Evolutionary conservation across 2,797 vertebrate species (phyloP).

Genomic region (Sarcophilus harrisii): DNA sequence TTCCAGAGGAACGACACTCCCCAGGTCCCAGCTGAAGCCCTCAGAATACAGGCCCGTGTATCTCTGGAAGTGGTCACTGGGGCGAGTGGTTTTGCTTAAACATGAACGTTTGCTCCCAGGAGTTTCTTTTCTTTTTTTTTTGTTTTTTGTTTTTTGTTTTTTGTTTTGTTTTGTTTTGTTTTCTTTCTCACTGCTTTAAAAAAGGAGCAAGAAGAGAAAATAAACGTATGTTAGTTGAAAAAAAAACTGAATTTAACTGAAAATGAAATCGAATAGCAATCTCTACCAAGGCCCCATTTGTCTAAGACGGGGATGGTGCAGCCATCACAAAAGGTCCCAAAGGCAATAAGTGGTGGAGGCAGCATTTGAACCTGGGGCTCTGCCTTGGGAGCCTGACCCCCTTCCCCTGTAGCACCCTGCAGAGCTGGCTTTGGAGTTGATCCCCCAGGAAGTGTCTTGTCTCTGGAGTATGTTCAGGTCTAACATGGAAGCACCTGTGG

Average conservation of each 20-base stretch:
- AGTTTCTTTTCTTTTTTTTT: neutral
- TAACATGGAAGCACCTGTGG: no score
- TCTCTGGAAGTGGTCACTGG: rapidly evolving
- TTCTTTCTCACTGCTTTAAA: neutral
- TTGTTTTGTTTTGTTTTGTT: neutral
- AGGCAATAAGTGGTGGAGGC: no score
- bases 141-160: no score
- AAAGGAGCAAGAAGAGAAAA: neutral
- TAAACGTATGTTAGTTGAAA: neutral
- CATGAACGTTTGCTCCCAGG: neutral
- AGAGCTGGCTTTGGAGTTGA: no score
- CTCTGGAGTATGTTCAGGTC: no score
- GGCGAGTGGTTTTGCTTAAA: neutral
- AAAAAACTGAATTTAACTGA: neutral
- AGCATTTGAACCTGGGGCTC: no score
- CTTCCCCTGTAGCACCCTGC: no score
- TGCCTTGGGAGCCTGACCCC: no score
- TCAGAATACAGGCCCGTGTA: neutral
- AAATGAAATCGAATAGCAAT: neutral
- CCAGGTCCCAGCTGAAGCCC: neutral
- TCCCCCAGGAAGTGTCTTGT: no score
- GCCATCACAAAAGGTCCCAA: no score
- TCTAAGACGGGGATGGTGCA: neutral
- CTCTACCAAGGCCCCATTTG: neutral
- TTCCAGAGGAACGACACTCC: neutral